Percentiles rank a stretch among this genome's conserved stretches.
phyloP scores from a whole-genome alignment of 1,140 invertebrate species.

The Drosophila fuyamai region DNA sequence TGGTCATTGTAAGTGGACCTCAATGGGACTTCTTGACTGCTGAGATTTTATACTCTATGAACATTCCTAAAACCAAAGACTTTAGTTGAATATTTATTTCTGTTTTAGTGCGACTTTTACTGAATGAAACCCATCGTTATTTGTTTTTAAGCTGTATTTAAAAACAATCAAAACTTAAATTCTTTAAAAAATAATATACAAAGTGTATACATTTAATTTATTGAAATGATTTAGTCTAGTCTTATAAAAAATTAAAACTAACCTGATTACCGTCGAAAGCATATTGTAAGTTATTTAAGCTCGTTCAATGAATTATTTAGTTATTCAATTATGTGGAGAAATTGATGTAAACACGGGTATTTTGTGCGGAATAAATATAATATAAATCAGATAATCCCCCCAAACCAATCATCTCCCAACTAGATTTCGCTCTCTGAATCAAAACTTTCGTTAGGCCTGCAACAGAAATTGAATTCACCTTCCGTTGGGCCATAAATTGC shows the following conservation, averaged over 20 bases:
- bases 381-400: conserved; percentile 44
- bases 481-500: conserved; percentile 70
- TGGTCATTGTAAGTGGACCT: conserved; percentile 4
- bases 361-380: conserved; percentile 41
- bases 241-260: not conserved
- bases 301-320: conserved; percentile 3
- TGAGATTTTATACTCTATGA: not conserved
- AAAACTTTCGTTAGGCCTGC: conserved; percentile 45
- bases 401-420: conserved; percentile 40
- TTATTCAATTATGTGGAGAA: conserved; percentile 24
- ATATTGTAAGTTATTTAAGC: not conserved
- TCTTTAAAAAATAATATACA: no score
- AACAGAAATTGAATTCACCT: conserved; percentile 75
- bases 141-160: no score
- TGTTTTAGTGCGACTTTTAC: no score
- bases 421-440: conserved; percentile 25
- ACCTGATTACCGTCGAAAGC: not conserved
- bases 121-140: no score
- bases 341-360: conserved; percentile 24
- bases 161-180: no score
- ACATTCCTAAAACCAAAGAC: no score
- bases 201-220: no score
- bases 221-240: not conserved
- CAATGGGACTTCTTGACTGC: not conserved
- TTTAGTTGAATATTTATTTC: no score